Base-by-base conservation (phyloP, 2,797 vertebrate species). In the Gila robusta region DNA sequence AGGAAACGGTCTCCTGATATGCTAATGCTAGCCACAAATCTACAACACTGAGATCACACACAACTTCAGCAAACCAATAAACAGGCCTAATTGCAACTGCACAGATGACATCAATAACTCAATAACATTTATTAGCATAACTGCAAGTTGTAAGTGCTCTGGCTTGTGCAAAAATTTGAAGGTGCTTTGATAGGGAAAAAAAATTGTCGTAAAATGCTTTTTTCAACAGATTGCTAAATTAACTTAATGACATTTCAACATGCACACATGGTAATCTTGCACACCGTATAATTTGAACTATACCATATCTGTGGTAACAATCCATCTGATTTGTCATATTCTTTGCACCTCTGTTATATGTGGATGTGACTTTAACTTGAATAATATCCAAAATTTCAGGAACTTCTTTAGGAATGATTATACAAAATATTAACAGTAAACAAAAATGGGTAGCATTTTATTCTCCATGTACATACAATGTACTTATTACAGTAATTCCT, bases 1-100 rank as follows among this genome's bases (percentile, higher is more conserved):
- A 4, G 10, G 28, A 49, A 74, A 66, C 12, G 12, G 79, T 67
- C 44, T 81, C 62, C 41, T 64, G 78, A 79, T 32, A 64, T 80
- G 77, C 56, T 62, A 79, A 64, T 64, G 37, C 37, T 44, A 49
- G 41, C 41, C 41, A 80, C 28, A 14, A 80, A 81, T 37, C 66
- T 49, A 23, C 79, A 81, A 23, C 37, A 79, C 14, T 10, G 54
- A 17, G 23, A 64, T 21, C n/a, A 28, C 37, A 28, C 12, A 32
- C 6, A 52, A 19, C 49, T 21, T 41, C n/a, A 4, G 67, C 21
- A 69, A 52, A 69, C 6, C 2, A 32, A 70, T 70, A 70, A 70
- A 70, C 32, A 54, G 54, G 16, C 4, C 21, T 17, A 11, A 56
- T 39, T 80, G 26, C 17, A 56, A n/a, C 8, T 72, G 52, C 17